These are phyloP conservation scores for Plodia interpunctella DNA, from an alignment of 1,140 invertebrate species.

Conservation along the genomic window DNA sequence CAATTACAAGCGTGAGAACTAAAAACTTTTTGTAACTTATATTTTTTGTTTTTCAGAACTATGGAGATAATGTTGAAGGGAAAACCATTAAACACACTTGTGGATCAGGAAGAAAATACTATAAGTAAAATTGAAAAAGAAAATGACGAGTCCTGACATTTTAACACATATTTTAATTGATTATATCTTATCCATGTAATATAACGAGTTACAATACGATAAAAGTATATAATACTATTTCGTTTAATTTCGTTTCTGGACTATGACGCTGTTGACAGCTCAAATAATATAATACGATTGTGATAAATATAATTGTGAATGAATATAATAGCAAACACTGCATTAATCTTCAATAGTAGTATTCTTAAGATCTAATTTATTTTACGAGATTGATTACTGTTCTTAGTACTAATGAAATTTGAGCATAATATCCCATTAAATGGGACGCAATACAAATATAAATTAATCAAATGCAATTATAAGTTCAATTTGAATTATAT, in stretches of 20 bases:
- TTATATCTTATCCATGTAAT: neutral
- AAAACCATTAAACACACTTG: constrained; percentile 26
- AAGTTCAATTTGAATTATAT: neutral
- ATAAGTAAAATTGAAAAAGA: neutral
- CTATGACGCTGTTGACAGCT: too few species aligned
- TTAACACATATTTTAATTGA: neutral
- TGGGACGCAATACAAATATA: neutral
- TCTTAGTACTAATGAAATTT: too few species aligned
- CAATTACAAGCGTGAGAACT: too few species aligned
- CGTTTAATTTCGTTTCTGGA: too few species aligned
- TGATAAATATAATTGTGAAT: too few species aligned
- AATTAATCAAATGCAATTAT: neutral
- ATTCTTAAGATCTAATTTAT: too few species aligned
- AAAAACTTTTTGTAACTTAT: too few species aligned
- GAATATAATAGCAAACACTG: neutral
- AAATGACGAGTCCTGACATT: neutral
- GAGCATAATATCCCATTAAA: neutral
- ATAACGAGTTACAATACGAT: neutral
- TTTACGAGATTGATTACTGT: too few species aligned
- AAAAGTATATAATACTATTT: too few species aligned
- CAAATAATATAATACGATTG: too few species aligned
- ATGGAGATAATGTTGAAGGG: constrained; percentile 51
- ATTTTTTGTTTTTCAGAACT: constrained; percentile 30
- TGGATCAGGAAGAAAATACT: constrained; percentile 19
- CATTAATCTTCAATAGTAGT: too few species aligned